Base-by-base conservation (phyloP, 1,140 invertebrate species). In the Catajapyx aquilonaris region DNA sequence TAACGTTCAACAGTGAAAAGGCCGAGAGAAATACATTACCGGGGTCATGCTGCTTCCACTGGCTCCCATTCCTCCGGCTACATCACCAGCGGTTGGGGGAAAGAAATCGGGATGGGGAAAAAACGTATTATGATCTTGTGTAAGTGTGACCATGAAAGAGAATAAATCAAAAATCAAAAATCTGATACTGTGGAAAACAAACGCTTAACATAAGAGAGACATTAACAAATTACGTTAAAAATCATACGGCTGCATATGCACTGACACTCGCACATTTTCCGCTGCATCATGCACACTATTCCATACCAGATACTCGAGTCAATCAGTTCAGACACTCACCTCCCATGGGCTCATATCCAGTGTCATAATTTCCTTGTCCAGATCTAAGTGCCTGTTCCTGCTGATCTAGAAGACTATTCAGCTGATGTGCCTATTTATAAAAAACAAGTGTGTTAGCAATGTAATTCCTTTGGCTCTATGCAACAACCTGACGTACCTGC, bases 331-430 rank as follows among this genome's bases (percentile, higher is more conserved):
- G n/a, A n/a, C n/a, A n/a, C n/a, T n/a, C n/a, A n/a, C n/a, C n/a
- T n/a, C n/a, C n/a, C n/a, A n/a, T n/a, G n/a, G n/a, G n/a, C n/a
- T 44, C 41, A 34, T 25, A 32, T 16, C 31, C 20, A 43, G 41
- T 28, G 19, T 51, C 51, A 22, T 43, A 39, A n/a, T 46, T 44
- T 11, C 44, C 56, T 34, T 44, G 40, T 5, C 34, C 44, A 21
- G 41, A 40, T 21, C 61, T 58, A 51, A 64, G 57, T 45, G 61
- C 59, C 41, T 61, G 59, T 40, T 64, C 64, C 46, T 71, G 65
- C 41, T 68, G 64, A 46, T 71, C 68, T 22, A 71, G 48, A 49
- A 71, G 51, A n/a, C 64, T 65, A 41, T 64, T 70, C 10, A 69
- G 46, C 32, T 68, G 59, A 44, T 69, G 67, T 0, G 69, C 68